Conservation (phyloP, 2,113 vertebrate genomes). For the Litocranius walleri region DNA sequence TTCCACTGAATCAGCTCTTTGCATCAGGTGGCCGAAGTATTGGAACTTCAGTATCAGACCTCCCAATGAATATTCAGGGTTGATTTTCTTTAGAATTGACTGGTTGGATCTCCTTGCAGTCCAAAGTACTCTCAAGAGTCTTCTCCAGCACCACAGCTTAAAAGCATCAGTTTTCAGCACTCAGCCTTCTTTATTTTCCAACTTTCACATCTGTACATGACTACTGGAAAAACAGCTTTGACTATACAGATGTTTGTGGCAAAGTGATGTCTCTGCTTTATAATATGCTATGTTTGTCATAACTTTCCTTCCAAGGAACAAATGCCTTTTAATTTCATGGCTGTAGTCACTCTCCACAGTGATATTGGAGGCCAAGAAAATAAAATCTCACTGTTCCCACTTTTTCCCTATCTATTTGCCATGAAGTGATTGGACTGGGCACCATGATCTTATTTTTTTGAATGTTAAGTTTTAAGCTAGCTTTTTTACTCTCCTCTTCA, state of each 20-base stretch:
- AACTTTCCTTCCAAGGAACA: not conserved
- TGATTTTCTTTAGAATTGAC: not conserved
- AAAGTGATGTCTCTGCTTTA: not conserved
- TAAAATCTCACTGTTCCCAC: not conserved
- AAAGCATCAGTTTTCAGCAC: not conserved
- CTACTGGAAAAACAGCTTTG: not conserved
- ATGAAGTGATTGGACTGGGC: not conserved
- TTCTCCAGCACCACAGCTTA: not conserved
- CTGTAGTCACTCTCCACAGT: not conserved
- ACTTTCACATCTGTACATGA: not conserved
- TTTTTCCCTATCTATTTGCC: not conserved
- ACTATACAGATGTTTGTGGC: not conserved
- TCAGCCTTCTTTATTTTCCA: not conserved
- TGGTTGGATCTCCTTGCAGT: not conserved
- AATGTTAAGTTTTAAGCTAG: not conserved
- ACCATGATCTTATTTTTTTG: not conserved
- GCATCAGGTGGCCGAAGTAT: not conserved
- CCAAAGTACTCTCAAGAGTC: not conserved
- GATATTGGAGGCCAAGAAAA: not conserved
- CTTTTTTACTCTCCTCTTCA: not conserved
- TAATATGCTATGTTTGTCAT: not conserved
- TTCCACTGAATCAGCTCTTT: not conserved
- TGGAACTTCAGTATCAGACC: not conserved
- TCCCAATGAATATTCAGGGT: not conserved
- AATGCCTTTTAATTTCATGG: not conserved